Conservation (phyloP, 1,140 invertebrate species). For the Chrysomallon squamiferum region DNA sequence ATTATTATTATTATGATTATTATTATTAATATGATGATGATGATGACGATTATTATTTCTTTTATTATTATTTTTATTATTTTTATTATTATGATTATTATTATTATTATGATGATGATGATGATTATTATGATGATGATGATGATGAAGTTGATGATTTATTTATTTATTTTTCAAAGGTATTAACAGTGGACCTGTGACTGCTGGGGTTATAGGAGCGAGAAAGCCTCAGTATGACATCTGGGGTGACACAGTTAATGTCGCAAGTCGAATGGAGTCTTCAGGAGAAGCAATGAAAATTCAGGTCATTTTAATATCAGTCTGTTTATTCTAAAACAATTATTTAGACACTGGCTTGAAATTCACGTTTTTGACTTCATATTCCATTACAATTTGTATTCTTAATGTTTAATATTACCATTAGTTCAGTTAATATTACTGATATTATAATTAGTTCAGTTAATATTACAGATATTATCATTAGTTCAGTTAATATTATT, state of each 20-base stretch:
- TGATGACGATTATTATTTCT: too few species aligned
- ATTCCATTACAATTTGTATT: neutral
- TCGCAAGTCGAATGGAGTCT: slow-evolving; percentile 95
- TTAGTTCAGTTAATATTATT: too few species aligned
- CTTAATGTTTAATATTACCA: neutral
- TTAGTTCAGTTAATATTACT: neutral
- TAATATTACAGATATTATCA: too few species aligned
- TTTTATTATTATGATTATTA: too few species aligned
- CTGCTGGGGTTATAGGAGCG: slow-evolving; percentile 89
- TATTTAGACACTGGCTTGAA: neutral
- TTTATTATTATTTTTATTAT: too few species aligned
- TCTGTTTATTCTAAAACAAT: neutral
- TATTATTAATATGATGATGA: too few species aligned
- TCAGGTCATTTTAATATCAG: slow-evolving; percentile 71
- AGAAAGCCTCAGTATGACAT: slow-evolving; percentile 89
- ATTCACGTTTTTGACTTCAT: neutral
- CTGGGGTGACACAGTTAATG: slow-evolving; percentile 94
- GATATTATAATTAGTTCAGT: too few species aligned
- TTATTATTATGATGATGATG: too few species aligned
- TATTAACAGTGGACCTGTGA: slow-evolving; percentile 73
- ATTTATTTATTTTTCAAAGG: too few species aligned
- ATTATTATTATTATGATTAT: too few species aligned
- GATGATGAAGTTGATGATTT: too few species aligned
- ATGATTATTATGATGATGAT: too few species aligned
- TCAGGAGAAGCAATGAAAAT: slow-evolving; percentile 91